Conservation (phyloP, 2,888 invertebrate genomes). For the Drosophila affinis region DNA sequence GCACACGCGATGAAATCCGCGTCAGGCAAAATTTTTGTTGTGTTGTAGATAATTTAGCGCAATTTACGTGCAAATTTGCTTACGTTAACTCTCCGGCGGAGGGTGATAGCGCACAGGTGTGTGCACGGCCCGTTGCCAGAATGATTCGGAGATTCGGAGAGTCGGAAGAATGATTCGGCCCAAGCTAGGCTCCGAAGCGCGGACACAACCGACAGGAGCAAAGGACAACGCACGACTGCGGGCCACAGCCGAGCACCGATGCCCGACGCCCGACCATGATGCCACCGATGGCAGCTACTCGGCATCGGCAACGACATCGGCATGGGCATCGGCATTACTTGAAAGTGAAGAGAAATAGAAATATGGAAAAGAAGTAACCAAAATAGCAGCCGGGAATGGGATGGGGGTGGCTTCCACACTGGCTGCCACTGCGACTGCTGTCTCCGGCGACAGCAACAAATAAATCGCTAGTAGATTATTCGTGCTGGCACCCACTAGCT, state of each 20-base stretch:
- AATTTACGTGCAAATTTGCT: constrained; percentile 77
- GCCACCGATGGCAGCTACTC: constrained; percentile 2
- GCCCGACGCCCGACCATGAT: constrained; percentile 15
- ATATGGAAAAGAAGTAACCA: constrained; percentile 74
- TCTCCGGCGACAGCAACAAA: constrained; percentile 61
- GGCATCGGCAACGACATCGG: constrained; percentile 7
- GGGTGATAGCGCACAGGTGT: constrained; percentile 66
- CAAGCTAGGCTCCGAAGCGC: constrained; percentile 51
- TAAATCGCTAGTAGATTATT: constrained; percentile 78
- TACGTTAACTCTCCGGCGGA: constrained; percentile 55
- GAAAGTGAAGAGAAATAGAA: constrained; percentile 66
- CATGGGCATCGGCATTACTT: constrained; percentile 44
- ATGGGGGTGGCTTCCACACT: constrained; percentile 9
- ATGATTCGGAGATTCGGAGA: constrained; percentile 53
- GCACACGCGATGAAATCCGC: constrained; percentile 53
- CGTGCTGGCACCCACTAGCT: constrained; percentile 63
- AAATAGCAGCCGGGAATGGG: constrained; percentile 55
- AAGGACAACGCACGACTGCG: constrained; percentile 79
- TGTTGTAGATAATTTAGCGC: constrained; percentile 72
- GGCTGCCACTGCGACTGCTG: constrained; percentile 32
- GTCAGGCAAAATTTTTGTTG: constrained; percentile 58
- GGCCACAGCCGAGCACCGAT: constrained; percentile 38
- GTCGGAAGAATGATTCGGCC: constrained; percentile 8
- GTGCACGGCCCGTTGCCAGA: constrained; percentile 60
- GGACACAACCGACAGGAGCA: constrained; percentile 76